A percentile compares a stretch with the other conserved stretches of the same genome.
Conservation (phyloP, 1,140 invertebrate species). For the Drosophila littoralis region DNA sequence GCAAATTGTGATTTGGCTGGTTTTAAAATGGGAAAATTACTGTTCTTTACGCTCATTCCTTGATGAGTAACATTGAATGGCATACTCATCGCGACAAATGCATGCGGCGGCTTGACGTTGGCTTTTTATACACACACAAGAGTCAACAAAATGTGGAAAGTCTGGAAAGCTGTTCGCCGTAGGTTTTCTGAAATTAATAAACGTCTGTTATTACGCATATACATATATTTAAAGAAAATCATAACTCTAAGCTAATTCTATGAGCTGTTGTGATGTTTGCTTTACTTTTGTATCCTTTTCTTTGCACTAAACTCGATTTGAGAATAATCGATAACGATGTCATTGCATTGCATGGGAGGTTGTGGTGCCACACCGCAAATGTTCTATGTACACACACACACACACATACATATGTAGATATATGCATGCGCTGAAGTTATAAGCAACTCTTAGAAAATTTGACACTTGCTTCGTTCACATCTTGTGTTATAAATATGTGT, state of each 20-base stretch:
- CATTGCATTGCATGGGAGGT: not conserved
- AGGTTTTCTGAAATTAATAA: constrained; percentile 1
- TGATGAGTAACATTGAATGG: constrained; percentile 24
- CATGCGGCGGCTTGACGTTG: constrained; percentile 1
- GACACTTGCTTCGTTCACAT: not conserved
- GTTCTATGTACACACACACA: not conserved
- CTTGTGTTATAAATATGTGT: not conserved
- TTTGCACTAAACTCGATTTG: not conserved
- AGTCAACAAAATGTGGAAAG: not conserved
- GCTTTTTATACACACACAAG: not conserved
- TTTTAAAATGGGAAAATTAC: constrained; percentile 4
- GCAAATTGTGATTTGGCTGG: not conserved
- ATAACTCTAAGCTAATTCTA: not conserved
- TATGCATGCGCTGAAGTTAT: not conserved
- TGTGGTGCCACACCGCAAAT: not conserved
- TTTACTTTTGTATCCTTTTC: not conserved
- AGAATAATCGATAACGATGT: constrained; percentile 29
- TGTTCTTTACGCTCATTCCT: constrained; percentile 39
- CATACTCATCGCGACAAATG: constrained; percentile 39
- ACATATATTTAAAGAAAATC: not conserved
- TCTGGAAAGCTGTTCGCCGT: not conserved
- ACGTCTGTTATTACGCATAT: not conserved
- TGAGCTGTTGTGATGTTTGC: not conserved
- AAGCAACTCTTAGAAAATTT: not conserved
- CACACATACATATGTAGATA: not conserved